Evolutionary conservation across 2,888 invertebrate species (phyloP).

Genomic region (Mythimna pallens): DNA sequence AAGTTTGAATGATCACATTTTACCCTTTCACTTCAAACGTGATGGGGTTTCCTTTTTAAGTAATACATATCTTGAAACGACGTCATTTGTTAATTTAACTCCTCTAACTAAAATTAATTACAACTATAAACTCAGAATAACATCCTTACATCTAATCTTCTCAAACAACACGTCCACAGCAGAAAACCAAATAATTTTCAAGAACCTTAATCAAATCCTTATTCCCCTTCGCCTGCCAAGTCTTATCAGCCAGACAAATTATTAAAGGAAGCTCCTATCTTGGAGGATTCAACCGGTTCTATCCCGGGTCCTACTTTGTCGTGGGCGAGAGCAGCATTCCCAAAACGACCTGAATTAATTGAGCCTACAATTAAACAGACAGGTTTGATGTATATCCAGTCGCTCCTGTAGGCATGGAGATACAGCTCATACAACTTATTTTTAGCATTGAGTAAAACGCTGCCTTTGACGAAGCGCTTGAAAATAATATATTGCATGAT

Average conservation of each 20-base stretch:
- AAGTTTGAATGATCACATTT: too few relatives aligned
- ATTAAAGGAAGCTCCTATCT: constrained; percentile 56
- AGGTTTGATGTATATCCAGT: constrained; percentile 56
- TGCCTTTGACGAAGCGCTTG: not conserved
- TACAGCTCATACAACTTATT: constrained; percentile 24
- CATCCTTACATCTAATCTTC: not conserved
- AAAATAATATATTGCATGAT: not conserved
- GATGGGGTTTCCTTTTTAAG: not conserved
- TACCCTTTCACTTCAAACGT: not conserved
- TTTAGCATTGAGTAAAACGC: constrained; percentile 14
- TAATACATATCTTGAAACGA: not conserved
- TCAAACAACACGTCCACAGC: not conserved
- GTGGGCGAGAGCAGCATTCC: constrained; percentile 82
- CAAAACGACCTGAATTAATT: constrained; percentile 72
- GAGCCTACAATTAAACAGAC: constrained; percentile 65
- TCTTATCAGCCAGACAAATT: constrained; percentile 60
- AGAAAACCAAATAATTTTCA: constrained; percentile 21
- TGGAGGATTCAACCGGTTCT: constrained; percentile 77
- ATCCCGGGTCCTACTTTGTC: constrained; percentile 68
- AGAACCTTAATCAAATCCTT: constrained; percentile 23
- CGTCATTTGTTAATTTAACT: not conserved
- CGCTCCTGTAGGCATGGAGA: constrained; percentile 32
- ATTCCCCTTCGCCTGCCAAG: constrained; percentile 35
- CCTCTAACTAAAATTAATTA: not conserved
- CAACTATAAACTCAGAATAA: not conserved